A percentile compares a stretch with the other conserved stretches of the same genome.
These are phyloP conservation scores for Laticauda colubrina DNA, from an alignment of 2,113 vertebrate species.

Conservation along the genomic window DNA sequence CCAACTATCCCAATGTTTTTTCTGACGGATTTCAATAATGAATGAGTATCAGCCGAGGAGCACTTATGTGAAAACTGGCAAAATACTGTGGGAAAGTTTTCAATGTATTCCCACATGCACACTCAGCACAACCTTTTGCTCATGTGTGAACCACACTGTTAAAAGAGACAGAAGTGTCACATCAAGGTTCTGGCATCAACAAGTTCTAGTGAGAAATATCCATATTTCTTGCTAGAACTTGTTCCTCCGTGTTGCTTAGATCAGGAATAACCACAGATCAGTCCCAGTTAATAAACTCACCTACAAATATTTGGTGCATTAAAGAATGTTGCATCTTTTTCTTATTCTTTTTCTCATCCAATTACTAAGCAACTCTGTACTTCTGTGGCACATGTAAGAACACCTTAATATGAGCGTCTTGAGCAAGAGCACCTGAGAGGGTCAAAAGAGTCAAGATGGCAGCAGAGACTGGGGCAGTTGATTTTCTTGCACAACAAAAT, in stretches of 20 bases:
- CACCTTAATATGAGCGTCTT: background rate
- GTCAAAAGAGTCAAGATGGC: background rate
- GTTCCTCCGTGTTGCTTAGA: background rate
- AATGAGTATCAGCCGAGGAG: background rate
- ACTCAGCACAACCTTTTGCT: background rate
- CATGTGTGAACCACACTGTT: background rate
- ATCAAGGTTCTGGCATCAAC: background rate
- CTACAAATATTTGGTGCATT: background rate
- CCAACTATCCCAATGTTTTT: background rate
- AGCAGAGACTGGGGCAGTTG: background rate
- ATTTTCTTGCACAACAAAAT: background rate
- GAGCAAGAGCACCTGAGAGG: background rate
- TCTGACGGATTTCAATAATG: background rate
- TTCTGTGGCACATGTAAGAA: background rate
- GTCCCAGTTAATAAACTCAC: background rate
- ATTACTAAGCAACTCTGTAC: background rate
- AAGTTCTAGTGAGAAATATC: too few relatives aligned
- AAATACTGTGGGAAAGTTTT: background rate
- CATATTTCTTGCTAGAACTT: background rate
- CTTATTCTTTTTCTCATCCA: background rate
- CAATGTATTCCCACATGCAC: background rate
- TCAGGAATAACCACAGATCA: background rate
- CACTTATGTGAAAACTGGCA: background rate
- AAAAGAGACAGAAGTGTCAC: background rate
- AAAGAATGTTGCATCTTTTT: background rate